phyloP scores from a whole-genome alignment of 2,797 vertebrate species.

The Erethizon dorsatum region DNA sequence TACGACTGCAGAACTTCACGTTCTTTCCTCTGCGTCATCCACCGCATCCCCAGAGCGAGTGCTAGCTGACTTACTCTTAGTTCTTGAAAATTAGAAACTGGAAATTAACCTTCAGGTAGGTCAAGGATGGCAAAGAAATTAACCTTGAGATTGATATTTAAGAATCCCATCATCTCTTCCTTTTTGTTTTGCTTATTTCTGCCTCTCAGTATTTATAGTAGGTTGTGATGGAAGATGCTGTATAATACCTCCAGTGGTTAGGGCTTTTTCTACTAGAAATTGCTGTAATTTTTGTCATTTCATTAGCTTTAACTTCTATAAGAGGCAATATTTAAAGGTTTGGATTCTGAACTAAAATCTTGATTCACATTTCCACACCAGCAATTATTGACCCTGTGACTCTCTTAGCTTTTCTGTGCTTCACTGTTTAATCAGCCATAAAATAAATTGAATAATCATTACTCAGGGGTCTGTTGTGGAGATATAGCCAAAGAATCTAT shows the following conservation, averaged over 20 bases:
- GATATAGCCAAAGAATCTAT: neutral
- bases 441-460: conserved; percentile 57
- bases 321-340: conserved; percentile 46
- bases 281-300: conserved; percentile 4
- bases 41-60: neutral
- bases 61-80: neutral
- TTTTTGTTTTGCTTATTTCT: neutral
- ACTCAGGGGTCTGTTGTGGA: conserved; percentile 16
- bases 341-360: conserved; percentile 17
- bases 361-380: conserved; percentile 3
- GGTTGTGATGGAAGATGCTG: neutral
- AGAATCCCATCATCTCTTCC: neutral
- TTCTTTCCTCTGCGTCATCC: neutral
- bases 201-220: neutral
- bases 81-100: conserved; percentile 46
- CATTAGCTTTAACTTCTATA: conserved; percentile 19
- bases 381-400: neutral
- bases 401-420: conserved; percentile 21
- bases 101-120: conserved; percentile 32
- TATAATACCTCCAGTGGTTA: neutral
- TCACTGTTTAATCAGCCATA: neutral
- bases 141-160: conserved; percentile 24
- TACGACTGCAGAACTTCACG: accelerated
- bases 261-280: neutral
- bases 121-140: neutral